Percentiles rank a stretch among this genome's conserved stretches.
Evolutionary conservation across 2,113 vertebrate genomes (phyloP).

Genomic region (Heliornis fulica): DNA sequence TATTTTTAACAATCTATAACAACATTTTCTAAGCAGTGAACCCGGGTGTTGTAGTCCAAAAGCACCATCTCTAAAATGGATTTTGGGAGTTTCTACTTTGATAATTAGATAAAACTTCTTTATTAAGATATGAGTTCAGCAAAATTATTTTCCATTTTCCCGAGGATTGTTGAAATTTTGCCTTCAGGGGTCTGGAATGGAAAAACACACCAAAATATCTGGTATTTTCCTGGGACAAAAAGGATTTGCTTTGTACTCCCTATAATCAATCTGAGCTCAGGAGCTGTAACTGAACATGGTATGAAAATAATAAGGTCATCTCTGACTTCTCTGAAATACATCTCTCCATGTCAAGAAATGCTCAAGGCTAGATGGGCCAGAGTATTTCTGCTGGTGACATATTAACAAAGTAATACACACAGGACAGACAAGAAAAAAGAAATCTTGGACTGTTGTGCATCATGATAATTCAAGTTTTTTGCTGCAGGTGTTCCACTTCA

Average conservation of each 20-base stretch:
- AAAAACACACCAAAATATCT: not conserved
- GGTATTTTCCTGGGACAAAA: not conserved
- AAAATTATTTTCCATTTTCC: not conserved
- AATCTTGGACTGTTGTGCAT: not conserved
- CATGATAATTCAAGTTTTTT: not conserved
- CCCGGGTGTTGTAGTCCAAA: not conserved
- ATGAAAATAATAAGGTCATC: not conserved
- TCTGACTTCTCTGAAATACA: not conserved
- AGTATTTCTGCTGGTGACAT: not conserved
- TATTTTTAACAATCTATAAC: not conserved
- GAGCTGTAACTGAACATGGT: not conserved
- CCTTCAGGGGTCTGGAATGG: not conserved
- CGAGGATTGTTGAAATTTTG: not conserved
- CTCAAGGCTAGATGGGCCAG: not conserved
- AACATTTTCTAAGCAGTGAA: not conserved
- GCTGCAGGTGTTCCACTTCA: not conserved
- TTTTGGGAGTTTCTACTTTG: not conserved
- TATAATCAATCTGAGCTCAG: not conserved
- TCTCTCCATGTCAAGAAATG: not conserved
- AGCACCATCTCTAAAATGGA: not conserved
- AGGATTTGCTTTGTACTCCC: not conserved
- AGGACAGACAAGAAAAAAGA: not conserved
- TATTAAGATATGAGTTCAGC: too few species aligned
- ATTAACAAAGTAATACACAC: not conserved
- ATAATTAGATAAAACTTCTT: too few species aligned